Evolutionary conservation across 2,797 vertebrate genomes (phyloP), one percentile per base, ranked within the genome.

Genomic region (Chromis chromis): DNA sequence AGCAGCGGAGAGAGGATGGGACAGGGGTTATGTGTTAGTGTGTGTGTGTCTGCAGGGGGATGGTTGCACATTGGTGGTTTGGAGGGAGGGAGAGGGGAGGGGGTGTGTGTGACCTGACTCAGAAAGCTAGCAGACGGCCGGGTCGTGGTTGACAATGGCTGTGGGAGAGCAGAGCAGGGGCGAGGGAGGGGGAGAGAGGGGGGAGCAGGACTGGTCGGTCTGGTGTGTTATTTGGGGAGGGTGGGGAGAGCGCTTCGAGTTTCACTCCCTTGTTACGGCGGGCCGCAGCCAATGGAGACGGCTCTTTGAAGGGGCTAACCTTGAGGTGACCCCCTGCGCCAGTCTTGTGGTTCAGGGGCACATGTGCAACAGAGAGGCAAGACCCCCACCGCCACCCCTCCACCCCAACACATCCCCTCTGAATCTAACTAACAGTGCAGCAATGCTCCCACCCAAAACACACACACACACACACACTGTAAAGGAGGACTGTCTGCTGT

Each of bases 221-320:
- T 86, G 78, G 76, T 86, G 82, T 82, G 79, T 84, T 87, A 76
- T 86, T 86, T 85, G 77, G 78, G 77, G 70, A 72, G 84, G 84
- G 84, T 76, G 78, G 82, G 76, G 73, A 59, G 71, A 54, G 70
- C 56, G 83, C 70, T 81, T 93, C 70, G 46, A 87, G 91, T 91
- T 92, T 85, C 90, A 91, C 75, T 86, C 81, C 84, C 88, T 88
- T 91, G 88, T 89, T 92, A 88, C 24, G 39, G 78, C 50, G 53
- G 77, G 78, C 85, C 48, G 17, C 79, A 88, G 84, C 91, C 93
- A 93, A 91, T 93, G 59, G 83, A 89, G 86, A 78, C 31, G 50
- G 78, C 78, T 78, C 81, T 91, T 85, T 90, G 79, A 91, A 90
- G 80, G 77, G 78, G 79, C 86, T 93, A 92, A 94, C 93, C 92